Conservation (phyloP, 2,113 vertebrate species). For the Pteronura brasiliensis region DNA sequence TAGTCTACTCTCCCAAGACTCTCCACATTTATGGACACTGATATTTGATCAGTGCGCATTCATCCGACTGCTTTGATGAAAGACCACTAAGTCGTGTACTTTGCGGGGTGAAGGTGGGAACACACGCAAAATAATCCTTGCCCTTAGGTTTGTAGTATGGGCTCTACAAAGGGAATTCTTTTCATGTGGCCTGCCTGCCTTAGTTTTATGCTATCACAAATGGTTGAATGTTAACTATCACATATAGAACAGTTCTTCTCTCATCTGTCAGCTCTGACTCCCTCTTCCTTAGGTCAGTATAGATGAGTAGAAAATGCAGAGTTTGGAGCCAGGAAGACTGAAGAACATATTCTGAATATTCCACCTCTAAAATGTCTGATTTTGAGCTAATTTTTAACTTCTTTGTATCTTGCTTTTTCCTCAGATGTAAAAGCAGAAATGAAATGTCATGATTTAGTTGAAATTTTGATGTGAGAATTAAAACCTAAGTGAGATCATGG, state of each 20-base stretch:
- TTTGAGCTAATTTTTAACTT: neutral
- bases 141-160: neutral
- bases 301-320: neutral
- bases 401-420: neutral
- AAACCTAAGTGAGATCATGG: neutral
- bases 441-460: neutral
- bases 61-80: neutral
- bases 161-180: neutral
- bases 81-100: neutral
- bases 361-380: neutral
- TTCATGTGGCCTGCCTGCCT: neutral
- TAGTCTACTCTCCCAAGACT: neutral
- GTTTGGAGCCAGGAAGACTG: neutral
- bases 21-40: neutral
- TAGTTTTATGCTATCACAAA: neutral
- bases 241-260: neutral
- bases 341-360: neutral
- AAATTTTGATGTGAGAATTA: constrained; percentile 33
- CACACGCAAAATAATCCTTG: neutral
- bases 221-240: neutral
- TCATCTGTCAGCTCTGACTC: neutral
- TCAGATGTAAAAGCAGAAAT: neutral
- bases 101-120: neutral
- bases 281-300: neutral
- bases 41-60: neutral